A percentile compares a stretch with the other conserved stretches of the same genome.
These are phyloP conservation scores for Torymus auratus DNA, from an alignment of 2,888 invertebrate genomes.

Conservation along the genomic window DNA sequence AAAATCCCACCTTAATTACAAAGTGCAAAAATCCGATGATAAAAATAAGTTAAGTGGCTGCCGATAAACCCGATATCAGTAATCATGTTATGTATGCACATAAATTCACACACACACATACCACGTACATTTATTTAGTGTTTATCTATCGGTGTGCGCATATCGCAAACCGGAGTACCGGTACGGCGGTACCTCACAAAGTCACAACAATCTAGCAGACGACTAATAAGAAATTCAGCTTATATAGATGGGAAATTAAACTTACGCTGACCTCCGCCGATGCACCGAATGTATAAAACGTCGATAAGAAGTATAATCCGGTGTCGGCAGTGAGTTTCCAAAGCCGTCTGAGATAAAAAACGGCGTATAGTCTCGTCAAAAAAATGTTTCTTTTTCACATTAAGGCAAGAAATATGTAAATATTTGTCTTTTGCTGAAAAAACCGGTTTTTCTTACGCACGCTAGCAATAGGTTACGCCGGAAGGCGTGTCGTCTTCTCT, in stretches of 20 bases:
- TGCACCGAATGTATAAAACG: too few species aligned
- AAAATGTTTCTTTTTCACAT: not conserved
- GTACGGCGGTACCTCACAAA: too few species aligned
- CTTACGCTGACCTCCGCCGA: too few species aligned
- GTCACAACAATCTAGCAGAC: conserved; percentile 10
- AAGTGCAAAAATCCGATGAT: not conserved
- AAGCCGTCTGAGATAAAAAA: not conserved
- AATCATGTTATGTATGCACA: not conserved
- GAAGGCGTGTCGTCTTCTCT: conserved; percentile 4
- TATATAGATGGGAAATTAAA: not conserved
- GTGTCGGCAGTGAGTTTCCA: too few species aligned
- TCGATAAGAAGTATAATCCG: too few species aligned
- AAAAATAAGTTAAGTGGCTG: not conserved
- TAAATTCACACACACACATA: not conserved
- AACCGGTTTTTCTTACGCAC: conserved; percentile 15
- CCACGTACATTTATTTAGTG: too few species aligned
- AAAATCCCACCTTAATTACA: not conserved
- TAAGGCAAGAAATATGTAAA: not conserved
- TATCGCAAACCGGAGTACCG: too few species aligned
- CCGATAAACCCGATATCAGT: not conserved
- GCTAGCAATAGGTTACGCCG: not conserved
- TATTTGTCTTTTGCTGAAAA: conserved; percentile 2
- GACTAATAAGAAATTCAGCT: not conserved
- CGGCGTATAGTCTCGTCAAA: not conserved
- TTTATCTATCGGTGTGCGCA: too few species aligned